Conservation (phyloP, 2,888 invertebrate genomes). For the Orthonychiurus folsomi region DNA sequence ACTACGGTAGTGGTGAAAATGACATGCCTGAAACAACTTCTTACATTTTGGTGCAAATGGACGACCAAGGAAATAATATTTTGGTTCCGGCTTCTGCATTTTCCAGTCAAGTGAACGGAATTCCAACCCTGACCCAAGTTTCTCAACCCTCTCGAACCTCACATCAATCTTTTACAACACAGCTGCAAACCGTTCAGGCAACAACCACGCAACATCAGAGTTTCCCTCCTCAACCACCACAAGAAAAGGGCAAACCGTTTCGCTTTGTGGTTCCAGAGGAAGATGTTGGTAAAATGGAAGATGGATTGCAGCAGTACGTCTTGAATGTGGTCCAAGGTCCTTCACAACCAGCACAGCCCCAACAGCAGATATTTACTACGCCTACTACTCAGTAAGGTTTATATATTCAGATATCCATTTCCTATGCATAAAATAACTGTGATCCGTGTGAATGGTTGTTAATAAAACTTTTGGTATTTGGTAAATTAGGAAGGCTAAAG, state of each 20-base stretch:
- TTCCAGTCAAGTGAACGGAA: constrained; percentile 5
- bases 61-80: constrained; percentile 10
- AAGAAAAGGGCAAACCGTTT: neutral
- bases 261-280: neutral
- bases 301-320: neutral
- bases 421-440: no score
- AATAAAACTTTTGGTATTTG: no score
- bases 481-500: neutral
- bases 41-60: constrained; percentile 8
- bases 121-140: neutral
- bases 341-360: neutral
- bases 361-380: no score
- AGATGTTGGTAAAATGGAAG: neutral
- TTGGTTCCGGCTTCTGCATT: constrained; percentile 11
- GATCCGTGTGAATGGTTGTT: no score
- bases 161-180: neutral
- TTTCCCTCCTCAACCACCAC: neutral
- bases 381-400: no score
- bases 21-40: constrained; percentile 1
- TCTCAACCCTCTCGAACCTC: neutral
- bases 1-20: neutral
- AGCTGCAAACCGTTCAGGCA: neutral
- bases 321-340: neutral
- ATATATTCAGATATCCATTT: no score
- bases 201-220: neutral